Evolutionary conservation across 2,888 invertebrate genomes (phyloP), one percentile per base, ranked within the genome.

Genomic region (Lampropteryx suffumata): DNA sequence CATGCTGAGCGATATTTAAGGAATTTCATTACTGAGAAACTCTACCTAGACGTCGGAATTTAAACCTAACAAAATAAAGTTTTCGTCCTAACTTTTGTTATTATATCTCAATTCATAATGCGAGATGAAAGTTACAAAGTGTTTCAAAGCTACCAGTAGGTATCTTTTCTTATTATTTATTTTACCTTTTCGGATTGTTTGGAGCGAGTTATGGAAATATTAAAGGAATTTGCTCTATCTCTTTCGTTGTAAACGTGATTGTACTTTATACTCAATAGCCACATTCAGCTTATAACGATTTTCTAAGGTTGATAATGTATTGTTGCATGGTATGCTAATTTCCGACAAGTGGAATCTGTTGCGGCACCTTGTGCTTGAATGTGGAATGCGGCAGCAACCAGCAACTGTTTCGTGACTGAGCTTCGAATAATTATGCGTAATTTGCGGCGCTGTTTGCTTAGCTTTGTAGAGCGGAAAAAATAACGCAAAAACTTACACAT

Each of bases 1-100:
- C 73, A 77, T 71, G 69, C 59, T 74, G 73, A 68, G 71, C 57
- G 79, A 79, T 84, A 82, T 86, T 83, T 84, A 69, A 84, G 82
- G 87, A 89, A 89, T 89, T 89, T 88, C 84, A 89, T 89, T 88
- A 86, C 75, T 76, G 76, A 72, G 71, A 81, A 82, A 79, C 79
- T 82, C 73, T 76, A 76, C 75, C 69, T 77, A 75, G 76, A 74
- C 69, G 74, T 68, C 53, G 79, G 82, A 81, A 84, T 84, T 82
- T 73, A 73, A 72, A 71, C 69, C 64, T 62, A 73, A 60, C 74
- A 70, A 79, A 79, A 82, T 77, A 79, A 79, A 83, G 74, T 80
- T 81, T 76, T 71, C 73, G 61, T 70, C 71, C 71, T 77, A 82
- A 80, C 73, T 82, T 77, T 69, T 71, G 68, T 73, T 76, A 74